Base-by-base conservation (phyloP, 2,797 vertebrate genomes). In the Pseudotriccus pelzelni region DNA sequence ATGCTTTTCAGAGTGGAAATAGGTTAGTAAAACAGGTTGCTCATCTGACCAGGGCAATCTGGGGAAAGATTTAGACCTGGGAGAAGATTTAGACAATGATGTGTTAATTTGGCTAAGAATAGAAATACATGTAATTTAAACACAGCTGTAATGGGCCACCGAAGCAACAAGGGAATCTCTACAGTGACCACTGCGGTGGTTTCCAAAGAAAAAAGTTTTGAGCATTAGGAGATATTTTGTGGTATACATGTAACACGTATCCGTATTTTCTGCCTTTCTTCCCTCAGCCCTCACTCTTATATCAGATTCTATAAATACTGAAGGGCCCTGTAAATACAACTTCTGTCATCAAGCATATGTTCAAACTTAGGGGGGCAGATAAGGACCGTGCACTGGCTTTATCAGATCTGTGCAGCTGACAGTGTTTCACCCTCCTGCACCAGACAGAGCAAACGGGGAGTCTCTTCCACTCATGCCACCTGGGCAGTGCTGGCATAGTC, bases 391-490 rank as follows among this genome's bases (percentile, higher is more conserved):
- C 32, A 43, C 25, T 49, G 49, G 19, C 12, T 89, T 73, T 37
- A 53, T 49, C 21, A 43, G 28, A 9, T 39, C 12, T 32, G 15
- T 39, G 25, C 34, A 28, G 27, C 8, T 2, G 1, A 14, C 0
- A 1, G 27, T 0, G 1, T 53, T 47, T 76, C 7, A 44, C 12
- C 0, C 3, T 56, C 41, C 12, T 24, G 27, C 0, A 0, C 37
- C 41, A 47, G 41, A 47, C 17, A 66, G 37, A 72, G 32, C 20
- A 62, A 55, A 52, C 0, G 0, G 27, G 32, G 21, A 12, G 8
- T 90, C 21, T 79, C 39, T 36, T 43, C 25, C 1, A 0, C 0
- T 0, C 4, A 0, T 32, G 23, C 1, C 4, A 7, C 39, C 30
- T 2, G 3, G 20, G 27, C 50, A 64, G 34, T 27, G 39, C 32